Percentiles rank a stretch among this genome's conserved stretches.
These are phyloP conservation scores for Pterocles gutturalis DNA, from an alignment of 2,113 vertebrate species.

Conservation along the genomic window DNA sequence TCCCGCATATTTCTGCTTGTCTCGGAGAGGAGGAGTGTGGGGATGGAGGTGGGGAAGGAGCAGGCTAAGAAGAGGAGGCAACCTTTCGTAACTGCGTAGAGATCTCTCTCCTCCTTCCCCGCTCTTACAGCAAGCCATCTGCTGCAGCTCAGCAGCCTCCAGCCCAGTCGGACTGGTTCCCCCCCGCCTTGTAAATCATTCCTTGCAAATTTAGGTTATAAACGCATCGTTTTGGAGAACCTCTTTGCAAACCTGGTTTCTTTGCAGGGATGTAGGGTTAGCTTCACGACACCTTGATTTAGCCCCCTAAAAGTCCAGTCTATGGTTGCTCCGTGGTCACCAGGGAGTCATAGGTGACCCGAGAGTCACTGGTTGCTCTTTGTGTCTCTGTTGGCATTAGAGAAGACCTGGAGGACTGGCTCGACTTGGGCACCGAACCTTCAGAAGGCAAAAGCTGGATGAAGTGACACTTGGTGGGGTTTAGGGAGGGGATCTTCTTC, in stretches of 20 bases:
- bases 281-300: background rate
- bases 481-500: background rate
- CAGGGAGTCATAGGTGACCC: background rate
- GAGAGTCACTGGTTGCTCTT: background rate
- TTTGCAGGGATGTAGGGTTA: background rate
- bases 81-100: conserved; percentile 57
- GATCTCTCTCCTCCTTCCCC: conserved; percentile 65
- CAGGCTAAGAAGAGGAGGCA: conserved; percentile 72
- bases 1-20: conserved; percentile 24
- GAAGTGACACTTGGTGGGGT: background rate
- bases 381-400: background rate
- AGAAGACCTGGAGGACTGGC: background rate
- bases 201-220: background rate
- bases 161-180: background rate
- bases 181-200: background rate
- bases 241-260: background rate
- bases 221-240: background rate
- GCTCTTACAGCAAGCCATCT: conserved; percentile 63
- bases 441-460: background rate
- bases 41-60: conserved; percentile 64
- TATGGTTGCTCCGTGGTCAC: accelerated
- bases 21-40: conserved; percentile 61
- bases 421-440: background rate
- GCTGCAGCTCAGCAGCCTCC: conserved; percentile 52
- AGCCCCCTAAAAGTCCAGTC: background rate